Percentiles rank a stretch among this genome's conserved stretches.
phyloP scores from a whole-genome alignment of 2,797 vertebrate genomes.

The Scomberomorus guttatus region DNA sequence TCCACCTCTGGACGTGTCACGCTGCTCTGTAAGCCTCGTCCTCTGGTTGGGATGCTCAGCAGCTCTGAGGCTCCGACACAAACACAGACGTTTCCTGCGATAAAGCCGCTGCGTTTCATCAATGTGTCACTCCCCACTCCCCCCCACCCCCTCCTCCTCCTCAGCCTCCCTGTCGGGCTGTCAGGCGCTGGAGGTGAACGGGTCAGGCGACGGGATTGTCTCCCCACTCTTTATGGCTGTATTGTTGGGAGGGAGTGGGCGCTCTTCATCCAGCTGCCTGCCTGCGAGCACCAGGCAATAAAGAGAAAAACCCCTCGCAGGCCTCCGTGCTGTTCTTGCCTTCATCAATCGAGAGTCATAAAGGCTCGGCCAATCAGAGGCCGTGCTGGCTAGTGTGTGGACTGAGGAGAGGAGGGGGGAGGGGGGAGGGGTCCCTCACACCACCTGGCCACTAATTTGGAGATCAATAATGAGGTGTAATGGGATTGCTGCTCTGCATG shows the following conservation, averaged over 20 bases:
- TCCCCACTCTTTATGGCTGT: slow-evolving; percentile 69
- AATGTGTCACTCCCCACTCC: slow-evolving; percentile 6
- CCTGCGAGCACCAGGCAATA: slow-evolving; percentile 21
- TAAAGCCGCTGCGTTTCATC: slow-evolving; percentile 63
- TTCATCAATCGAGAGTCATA: slow-evolving; percentile 49
- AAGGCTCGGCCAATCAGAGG: slow-evolving; percentile 58
- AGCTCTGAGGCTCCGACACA: slow-evolving; percentile 14
- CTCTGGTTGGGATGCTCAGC: slow-evolving; percentile 38
- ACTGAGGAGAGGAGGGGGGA: background rate
- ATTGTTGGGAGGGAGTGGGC: slow-evolving; percentile 61
- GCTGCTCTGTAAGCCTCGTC: too few relatives aligned
- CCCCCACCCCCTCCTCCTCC: background rate
- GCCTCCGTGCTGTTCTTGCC: slow-evolving; percentile 32
- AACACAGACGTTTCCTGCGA: slow-evolving; percentile 21
- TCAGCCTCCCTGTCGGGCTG: background rate
- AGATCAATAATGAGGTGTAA: slow-evolving; percentile 80
- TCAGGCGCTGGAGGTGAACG: slow-evolving; percentile 26
- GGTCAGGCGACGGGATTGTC: slow-evolving; percentile 64
- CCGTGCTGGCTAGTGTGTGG: slow-evolving; percentile 26
- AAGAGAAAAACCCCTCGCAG: slow-evolving; percentile 24
- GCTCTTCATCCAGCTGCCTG: slow-evolving; percentile 70
- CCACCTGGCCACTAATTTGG: slow-evolving; percentile 79
- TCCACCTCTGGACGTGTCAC: too few relatives aligned
- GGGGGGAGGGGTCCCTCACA: slow-evolving; percentile 37
- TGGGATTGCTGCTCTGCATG: slow-evolving; percentile 66